Evolutionary conservation across 53 echinoderm and acorn worm genomes (phyloP).

Genomic region (Arbacia lixula): DNA sequence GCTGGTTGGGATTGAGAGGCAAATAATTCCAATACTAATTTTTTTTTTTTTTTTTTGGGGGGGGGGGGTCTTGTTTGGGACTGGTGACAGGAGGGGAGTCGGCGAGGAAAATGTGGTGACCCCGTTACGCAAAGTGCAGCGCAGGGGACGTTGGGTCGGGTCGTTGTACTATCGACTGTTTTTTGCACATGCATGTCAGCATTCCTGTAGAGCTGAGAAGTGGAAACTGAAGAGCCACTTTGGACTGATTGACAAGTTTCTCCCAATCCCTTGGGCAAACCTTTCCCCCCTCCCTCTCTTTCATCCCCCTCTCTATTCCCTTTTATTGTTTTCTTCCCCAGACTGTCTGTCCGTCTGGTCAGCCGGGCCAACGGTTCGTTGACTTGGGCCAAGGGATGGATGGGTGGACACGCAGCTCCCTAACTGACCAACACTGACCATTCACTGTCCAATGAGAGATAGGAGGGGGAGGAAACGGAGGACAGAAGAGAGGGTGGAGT

Average conservation of each 20-base stretch:
- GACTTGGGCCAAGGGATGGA: conserved; percentile 1
- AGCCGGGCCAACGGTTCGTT: not conserved
- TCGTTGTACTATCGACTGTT: conserved; percentile 58
- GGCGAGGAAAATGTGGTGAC: conserved; percentile 2
- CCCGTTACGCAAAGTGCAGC: conserved; percentile 7
- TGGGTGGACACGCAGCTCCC: not conserved
- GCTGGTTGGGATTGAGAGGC: no score
- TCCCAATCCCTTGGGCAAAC: conserved; percentile 59
- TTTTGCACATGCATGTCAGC: conserved; percentile 36
- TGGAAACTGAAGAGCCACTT: conserved; percentile 41
- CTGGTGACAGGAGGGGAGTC: conserved; percentile 4
- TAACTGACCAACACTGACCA: not conserved
- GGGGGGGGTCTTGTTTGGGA: no score
- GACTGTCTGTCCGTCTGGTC: not conserved
- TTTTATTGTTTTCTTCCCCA: not conserved
- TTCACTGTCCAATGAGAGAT: conserved; percentile 4
- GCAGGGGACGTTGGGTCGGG: conserved; percentile 14
- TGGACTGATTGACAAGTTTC: conserved; percentile 54
- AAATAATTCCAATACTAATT: no score
- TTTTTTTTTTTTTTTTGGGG: no score
- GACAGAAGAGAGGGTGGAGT: not conserved
- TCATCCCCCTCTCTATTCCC: conserved; percentile 28
- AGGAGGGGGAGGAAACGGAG: not conserved
- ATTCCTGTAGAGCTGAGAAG: conserved; percentile 34
- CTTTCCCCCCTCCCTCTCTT: conserved; percentile 21